A percentile compares a stretch with the other conserved stretches of the same genome.
Conservation (phyloP, 2,888 invertebrate species). For the Xanthia icteritia region DNA sequence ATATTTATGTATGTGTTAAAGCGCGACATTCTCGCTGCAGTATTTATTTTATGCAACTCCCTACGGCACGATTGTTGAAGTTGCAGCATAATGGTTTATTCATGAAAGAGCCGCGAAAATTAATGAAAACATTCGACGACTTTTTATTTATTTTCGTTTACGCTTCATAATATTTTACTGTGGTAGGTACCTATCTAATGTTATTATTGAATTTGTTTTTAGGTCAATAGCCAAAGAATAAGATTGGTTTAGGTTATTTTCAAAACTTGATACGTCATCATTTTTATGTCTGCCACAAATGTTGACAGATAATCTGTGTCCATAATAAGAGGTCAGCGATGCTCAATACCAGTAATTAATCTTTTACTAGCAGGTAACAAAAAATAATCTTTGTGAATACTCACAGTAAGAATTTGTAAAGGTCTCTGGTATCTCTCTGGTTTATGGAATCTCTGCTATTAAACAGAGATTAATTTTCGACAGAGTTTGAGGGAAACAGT, state of each 20-base stretch:
- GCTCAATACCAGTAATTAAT: not conserved
- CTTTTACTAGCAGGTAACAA: constrained; percentile 1
- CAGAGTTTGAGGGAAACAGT: too few relatives aligned
- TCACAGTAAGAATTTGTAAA: not conserved
- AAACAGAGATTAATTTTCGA: too few relatives aligned
- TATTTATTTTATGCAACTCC: constrained; percentile 44
- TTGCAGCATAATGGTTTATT: constrained; percentile 48
- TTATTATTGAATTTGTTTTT: constrained; percentile 7
- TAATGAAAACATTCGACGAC: constrained; percentile 32
- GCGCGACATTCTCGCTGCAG: constrained; percentile 29
- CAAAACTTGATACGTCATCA: constrained; percentile 14
- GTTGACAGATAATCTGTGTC: constrained; percentile 24
- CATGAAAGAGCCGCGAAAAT: constrained; percentile 37
- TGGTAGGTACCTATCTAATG: not conserved
- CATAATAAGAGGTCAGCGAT: constrained; percentile 15
- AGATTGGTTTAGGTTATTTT: constrained; percentile 33
- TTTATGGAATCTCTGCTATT: too few relatives aligned
- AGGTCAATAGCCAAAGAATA: constrained; percentile 11
- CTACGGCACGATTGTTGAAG: constrained; percentile 45
- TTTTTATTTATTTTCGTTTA: constrained; percentile 21
- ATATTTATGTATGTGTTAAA: constrained; percentile 12
- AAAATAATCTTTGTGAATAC: constrained; percentile 1
- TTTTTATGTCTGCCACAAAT: constrained; percentile 19
- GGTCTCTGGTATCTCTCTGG: not conserved
- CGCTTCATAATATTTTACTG: not conserved